Evolutionary conservation across 2,113 vertebrate genomes (phyloP), one percentile per base, ranked within the genome.

Genomic region (Cephalophus harveyi): DNA sequence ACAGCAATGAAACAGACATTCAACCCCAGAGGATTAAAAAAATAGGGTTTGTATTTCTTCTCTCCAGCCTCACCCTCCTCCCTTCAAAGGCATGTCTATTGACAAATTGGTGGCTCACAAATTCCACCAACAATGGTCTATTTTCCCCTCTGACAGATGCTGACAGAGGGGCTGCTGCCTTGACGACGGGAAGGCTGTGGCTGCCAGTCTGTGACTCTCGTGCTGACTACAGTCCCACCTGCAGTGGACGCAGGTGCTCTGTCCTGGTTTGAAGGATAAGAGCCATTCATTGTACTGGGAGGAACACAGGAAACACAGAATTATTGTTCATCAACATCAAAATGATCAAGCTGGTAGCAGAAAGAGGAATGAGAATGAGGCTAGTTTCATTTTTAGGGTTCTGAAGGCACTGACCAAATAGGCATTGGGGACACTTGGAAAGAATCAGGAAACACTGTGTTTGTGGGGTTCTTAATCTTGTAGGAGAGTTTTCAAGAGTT

Each of bases 1-100:
- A 86, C 95, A 90, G 52, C 88, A 40, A 43, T 98, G 97, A 99
- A 99, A 97, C 98, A 96, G 96, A 98, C 97, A 97, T 98, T 98
- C 98, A 98, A 93, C 85, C 89, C 89, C 94, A 96, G 97, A 94
- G 97, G 98, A 98, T 97, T 97, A 97, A 98, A 97, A 97, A 97
- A 96, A 97, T 94, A 92, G 95, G 78, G 95, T 97, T 96, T 93
- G 30, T 97, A 83, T 95, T 97, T 97, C 95, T 95, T 96, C 40
- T 89, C 40, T 36, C 82, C 71, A 84, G 46, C 46, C 59, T 92
- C n/a, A 5, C 57, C 36, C 36, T 89, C 89, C 84, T 96, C 67
- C 59, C 88, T 96, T 92, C 92, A 96, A 98, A 98, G 76, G 13
- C 55, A 14, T 64, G 52, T 78, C 92, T 95, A 55, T 83, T 91